phyloP scores from a whole-genome alignment of 2,113 vertebrate genomes.

The Lates calcarifer region DNA sequence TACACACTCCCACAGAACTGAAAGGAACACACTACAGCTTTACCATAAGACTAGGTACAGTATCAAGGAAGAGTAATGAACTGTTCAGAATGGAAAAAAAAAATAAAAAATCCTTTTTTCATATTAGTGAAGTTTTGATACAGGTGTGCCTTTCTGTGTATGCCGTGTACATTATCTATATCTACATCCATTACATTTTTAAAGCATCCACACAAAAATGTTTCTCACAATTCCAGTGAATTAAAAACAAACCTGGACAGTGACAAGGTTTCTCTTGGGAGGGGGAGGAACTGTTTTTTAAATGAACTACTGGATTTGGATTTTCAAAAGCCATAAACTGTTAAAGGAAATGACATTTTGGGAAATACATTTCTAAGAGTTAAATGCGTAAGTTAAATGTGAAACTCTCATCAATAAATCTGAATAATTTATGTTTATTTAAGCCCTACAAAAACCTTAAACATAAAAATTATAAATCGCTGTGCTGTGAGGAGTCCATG shows the following conservation, averaged over 20 bases:
- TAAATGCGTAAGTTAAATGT: neutral
- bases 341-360: constrained; percentile 5
- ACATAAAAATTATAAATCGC: neutral
- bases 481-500: neutral
- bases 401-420: neutral
- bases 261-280: constrained; percentile 50
- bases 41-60: constrained; percentile 88
- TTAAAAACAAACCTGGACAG: constrained; percentile 78
- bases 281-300: neutral
- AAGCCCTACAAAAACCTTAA: neutral
- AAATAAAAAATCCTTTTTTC: constrained; percentile 72
- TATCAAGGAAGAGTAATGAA: constrained; percentile 64
- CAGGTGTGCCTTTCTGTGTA: constrained; percentile 61
- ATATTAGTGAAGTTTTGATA: constrained; percentile 79
- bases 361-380: neutral
- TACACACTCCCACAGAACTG: constrained; percentile 79
- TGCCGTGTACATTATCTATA: constrained; percentile 45
- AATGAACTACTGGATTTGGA: neutral
- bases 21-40: constrained; percentile 89
- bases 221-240: constrained; percentile 86
- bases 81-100: constrained; percentile 58
- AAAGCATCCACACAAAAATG: constrained; percentile 88
- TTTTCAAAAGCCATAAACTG: constrained; percentile 29
- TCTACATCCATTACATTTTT: constrained; percentile 70
- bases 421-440: neutral